Evolutionary conservation across 1,140 invertebrate genomes (phyloP), one percentile per base, ranked within the genome.

Genomic region (Amyelois transitella): DNA sequence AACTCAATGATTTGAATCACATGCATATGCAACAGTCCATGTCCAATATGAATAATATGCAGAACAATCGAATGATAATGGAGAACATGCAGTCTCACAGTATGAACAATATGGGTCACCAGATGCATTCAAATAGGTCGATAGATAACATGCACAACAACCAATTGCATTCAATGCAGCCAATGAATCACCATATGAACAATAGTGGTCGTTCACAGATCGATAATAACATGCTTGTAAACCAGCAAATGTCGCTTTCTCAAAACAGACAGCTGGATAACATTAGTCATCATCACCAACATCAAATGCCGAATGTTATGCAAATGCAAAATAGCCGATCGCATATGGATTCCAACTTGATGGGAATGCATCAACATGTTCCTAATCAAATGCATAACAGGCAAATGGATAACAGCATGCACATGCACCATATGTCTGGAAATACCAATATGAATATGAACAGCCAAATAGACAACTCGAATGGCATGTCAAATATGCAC

Each of bases 201-300:
- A 80, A 70, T 52, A 68, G 62, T 43, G 73, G 66, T 24, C 59
- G 82, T 53, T 59, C 71, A 12, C 78, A 82, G 52, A 78, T 88
- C 20, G 85, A 88, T 18, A 80, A 76, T 51, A 83, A 69, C 38
- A 80, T 86, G 75, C 85, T 86, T 65, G 68, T 85, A 17, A 85
- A 77, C 58, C 82, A 83, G 60, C 81, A 81, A 67, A 78, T 84
- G 66, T 58, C 69, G 32, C 71, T 86, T 61, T 77, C 82, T 64
- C 77, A 84, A 67, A 88, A 87, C 53, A 81, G 82, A 54, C 81
- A 86, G 64, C 73, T 86, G 64, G 83, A 86, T 18, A 82, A 79
- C 64, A 69, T 76, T 20, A 56, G 64, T 17, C 74, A 76, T 6
- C 83, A 86, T 62, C 82, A 86, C 53, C 81, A 85, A 62, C 83